phyloP scores from a whole-genome alignment of 2,888 invertebrate genomes.

The Chelonus formosanus region DNA sequence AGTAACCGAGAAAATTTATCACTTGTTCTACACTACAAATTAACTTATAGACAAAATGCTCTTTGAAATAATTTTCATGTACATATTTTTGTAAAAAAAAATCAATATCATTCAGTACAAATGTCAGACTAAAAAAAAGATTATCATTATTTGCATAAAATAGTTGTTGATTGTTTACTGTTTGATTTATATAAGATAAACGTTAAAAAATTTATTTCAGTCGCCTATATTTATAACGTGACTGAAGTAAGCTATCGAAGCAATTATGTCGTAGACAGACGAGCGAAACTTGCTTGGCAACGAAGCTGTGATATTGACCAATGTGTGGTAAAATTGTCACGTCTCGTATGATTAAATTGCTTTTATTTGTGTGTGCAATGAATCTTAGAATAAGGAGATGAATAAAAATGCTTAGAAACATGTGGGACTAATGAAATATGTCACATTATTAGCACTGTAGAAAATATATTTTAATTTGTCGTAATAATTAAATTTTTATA shows the following conservation, averaged over 20 bases:
- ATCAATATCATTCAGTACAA: too few species aligned
- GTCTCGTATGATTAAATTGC: slow-evolving; percentile 20
- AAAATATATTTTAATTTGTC: neutral
- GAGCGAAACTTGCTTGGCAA: slow-evolving; percentile 15
- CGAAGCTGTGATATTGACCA: slow-evolving; percentile 10
- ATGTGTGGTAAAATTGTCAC: slow-evolving; percentile 34
- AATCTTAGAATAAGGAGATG: neutral
- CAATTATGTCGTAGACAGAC: slow-evolving; percentile 11
- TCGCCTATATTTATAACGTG: neutral
- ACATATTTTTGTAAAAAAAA: too few species aligned
- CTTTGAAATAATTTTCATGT: too few species aligned
- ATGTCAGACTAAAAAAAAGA: too few species aligned
- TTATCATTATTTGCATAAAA: too few species aligned
- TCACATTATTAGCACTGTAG: neutral
- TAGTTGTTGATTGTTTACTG: too few species aligned
- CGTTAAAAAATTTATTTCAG: neutral
- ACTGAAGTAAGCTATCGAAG: slow-evolving; percentile 6
- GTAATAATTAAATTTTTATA: neutral
- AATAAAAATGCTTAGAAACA: slow-evolving; percentile 13
- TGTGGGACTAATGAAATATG: slow-evolving; percentile 7
- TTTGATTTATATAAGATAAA: neutral
- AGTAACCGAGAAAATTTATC: too few species aligned
- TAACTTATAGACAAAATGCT: too few species aligned
- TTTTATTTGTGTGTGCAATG: slow-evolving; percentile 5
- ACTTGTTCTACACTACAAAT: too few species aligned